Base-by-base conservation (phyloP, 2,888 invertebrate species). In the Tricholauxania praeusta region DNA sequence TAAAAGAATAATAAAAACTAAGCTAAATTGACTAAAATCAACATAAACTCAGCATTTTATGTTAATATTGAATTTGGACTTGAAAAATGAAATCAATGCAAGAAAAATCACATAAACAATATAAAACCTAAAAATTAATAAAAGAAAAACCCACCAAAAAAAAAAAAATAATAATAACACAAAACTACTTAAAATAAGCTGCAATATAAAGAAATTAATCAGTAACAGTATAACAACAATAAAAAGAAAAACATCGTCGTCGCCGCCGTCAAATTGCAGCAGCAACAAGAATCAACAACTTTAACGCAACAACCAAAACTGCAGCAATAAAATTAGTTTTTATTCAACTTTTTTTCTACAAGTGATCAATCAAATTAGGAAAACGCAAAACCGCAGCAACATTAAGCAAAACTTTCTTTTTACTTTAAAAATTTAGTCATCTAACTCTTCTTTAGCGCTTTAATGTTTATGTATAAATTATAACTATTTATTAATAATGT, bases 1-100 rank as follows among this genome's bases (percentile, higher is more conserved):
- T 39, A 69, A 62, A 74, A 72, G 73, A 78, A 71, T 62, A 69
- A 64, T 71, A 64, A 73, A 60, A 67, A 59, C 73, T 68, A 57
- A 62, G 12, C 22, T 15, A 60, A 32, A 22, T 32, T 60, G 15
- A 62, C 12, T 51, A 57, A n/a, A 53, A 51, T 7, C 49, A 55
- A n/a, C 15, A 53, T 55, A 69, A 59, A 67, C 48, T 57, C 57
- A 55, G 62, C 59, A 71, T 63, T 28, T 57, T 60, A n/a, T 51
- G 22, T 51, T 7, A 59, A 48, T 53, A 22, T 57, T 32, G 66
- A 69, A 28, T 68, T 39, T 39, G 39, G 39, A 39, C 39, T 39
- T 39, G 65, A 12, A 57, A 32, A 28, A 51, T 67, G 65, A 51
- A 39, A 72, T 55, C 7, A 51, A 12, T 67, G 3, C 65, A 48